Evolutionary conservation across 2,113 vertebrate species (phyloP).

Genomic region (Ochotona princeps): DNA sequence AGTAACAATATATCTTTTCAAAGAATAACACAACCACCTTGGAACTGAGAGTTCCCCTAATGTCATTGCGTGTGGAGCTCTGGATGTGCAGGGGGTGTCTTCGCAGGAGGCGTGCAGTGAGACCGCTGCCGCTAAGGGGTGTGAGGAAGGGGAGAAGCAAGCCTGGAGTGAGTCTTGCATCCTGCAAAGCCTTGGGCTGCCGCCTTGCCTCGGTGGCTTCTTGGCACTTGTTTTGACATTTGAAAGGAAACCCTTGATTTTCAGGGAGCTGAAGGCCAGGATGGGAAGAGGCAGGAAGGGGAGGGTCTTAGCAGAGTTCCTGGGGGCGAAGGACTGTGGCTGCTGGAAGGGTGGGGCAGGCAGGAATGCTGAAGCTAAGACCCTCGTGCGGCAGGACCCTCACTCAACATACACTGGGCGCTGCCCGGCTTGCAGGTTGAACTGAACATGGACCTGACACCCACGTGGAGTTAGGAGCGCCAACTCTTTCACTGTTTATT

Average conservation of each 20-base stretch:
- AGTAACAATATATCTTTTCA: too few species aligned
- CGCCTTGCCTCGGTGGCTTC: not conserved
- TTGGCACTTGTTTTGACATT: not conserved
- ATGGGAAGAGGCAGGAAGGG: not conserved
- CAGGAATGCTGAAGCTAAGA: not conserved
- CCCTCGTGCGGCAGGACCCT: not conserved
- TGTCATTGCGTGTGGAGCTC: not conserved
- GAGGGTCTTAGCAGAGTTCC: not conserved
- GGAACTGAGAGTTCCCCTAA: not conserved
- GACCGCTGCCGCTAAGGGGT: not conserved
- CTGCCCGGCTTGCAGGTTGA: not conserved
- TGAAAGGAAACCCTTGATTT: not conserved
- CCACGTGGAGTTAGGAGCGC: not conserved
- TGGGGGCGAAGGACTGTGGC: not conserved
- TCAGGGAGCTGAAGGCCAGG: not conserved
- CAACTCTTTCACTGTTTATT: not conserved
- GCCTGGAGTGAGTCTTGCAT: not conserved
- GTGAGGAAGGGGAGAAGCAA: not conserved
- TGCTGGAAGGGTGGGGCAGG: not conserved
- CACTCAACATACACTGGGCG: not conserved
- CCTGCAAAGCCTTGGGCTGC: not conserved
- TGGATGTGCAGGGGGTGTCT: not conserved
- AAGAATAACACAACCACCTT: not conserved
- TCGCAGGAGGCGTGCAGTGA: not conserved
- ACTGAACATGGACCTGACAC: not conserved